Evolutionary conservation across 1,140 invertebrate species (phyloP), one percentile per base, ranked within the genome.

Genomic region (Penaeus chinensis): DNA sequence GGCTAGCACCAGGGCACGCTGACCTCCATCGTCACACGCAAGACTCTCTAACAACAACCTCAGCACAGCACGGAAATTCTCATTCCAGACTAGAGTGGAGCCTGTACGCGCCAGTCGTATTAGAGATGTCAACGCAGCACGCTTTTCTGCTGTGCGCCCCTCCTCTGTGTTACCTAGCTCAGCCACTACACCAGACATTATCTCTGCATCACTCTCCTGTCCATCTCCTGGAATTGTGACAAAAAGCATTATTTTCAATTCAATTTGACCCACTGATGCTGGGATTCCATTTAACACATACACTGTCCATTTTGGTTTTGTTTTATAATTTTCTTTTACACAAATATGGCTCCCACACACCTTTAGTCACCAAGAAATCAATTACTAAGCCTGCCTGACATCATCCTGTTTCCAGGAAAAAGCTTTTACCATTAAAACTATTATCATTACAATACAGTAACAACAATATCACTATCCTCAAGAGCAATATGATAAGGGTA

Each of bases 11-110:
- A 95, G 94, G 13, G 95, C 95, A 82, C 96, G 94, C 24, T 95
- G 93, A n/a, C 94, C 94, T 90, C 95, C 95, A 91, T 95, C 93
- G 27, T 94, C 93, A 88, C 95, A 93, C 84, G 94, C 93, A 88
- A 97, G 93, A 91, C 96, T 93, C 91, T 96, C 96, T 89, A 96
- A 92, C 32, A 97, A 92, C 84, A 95, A 94, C 88, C 95, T 94
- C 90, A 97, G 94, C 89, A 97, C 93, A 91, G 94, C 94, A 89
- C 95, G 95, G 89, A 94, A 94, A 91, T 94, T 92, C 85, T 94
- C 93, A 85, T 93, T 93, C 91, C 94, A 93, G n/a, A 92, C 90
- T n/a, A 90, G 91, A 74, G 93, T 91, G 42, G 91, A 91, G 22
- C 93, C 93, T 82, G 94, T 92, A 60, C 92, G 91, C 10, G 93